Evolutionary conservation across 2,113 vertebrate genomes (phyloP).

Genomic region (Pangasianodon gigas): DNA sequence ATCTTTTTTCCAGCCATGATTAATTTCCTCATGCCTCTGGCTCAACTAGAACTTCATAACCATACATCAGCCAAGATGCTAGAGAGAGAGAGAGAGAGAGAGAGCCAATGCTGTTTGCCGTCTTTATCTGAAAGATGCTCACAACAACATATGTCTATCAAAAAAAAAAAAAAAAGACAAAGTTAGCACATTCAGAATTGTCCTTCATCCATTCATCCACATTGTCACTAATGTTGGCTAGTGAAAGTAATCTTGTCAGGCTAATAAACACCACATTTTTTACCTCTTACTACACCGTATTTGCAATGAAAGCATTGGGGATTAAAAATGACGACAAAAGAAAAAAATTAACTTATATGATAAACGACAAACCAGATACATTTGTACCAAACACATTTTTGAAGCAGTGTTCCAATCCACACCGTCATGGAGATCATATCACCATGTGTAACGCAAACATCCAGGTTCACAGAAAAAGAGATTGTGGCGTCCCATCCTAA

Average conservation of each 20-base stretch:
- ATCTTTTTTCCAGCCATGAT: constrained; percentile 1
- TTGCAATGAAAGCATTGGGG: too few relatives aligned
- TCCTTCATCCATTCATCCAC: neutral
- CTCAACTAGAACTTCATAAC: constrained; percentile 29
- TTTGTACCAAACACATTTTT: neutral
- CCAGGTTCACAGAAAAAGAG: neutral
- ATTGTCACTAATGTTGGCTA: neutral
- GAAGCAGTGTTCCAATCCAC: neutral
- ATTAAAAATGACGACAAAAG: too few relatives aligned
- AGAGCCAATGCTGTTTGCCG: neutral
- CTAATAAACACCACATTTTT: neutral
- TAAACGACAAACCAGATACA: neutral
- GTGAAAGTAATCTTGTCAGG: neutral
- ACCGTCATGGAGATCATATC: neutral
- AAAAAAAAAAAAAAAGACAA: neutral
- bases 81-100: neutral
- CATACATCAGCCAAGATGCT: neutral
- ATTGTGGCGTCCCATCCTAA: neutral
- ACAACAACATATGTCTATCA: neutral
- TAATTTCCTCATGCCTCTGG: neutral
- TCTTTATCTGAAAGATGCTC: neutral
- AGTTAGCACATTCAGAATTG: neutral
- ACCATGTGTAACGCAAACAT: neutral
- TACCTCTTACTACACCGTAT: too few relatives aligned
- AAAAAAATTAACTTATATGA: neutral